Evolutionary conservation across 2,888 invertebrate genomes (phyloP).

Genomic region (Cinara cedri): DNA sequence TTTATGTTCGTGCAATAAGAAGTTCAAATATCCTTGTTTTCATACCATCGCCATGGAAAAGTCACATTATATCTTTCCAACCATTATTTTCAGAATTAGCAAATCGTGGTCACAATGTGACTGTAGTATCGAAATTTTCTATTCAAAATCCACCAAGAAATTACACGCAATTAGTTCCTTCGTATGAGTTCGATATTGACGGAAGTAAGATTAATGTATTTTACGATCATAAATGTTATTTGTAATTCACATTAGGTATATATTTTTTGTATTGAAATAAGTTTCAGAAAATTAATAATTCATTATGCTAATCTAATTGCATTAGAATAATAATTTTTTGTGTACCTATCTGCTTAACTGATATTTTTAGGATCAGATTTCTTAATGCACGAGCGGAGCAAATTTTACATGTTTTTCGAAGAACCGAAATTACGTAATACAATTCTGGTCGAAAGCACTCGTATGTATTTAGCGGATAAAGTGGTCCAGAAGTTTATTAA

Average conservation of each 20-base stretch:
- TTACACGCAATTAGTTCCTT: conserved; percentile 29
- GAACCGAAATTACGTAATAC: conserved; percentile 13
- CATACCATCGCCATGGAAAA: conserved; percentile 43
- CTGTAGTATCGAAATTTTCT: conserved; percentile 25
- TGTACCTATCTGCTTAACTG: not conserved
- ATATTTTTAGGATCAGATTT: conserved; percentile 26
- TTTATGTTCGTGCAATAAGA: conserved; percentile 7
- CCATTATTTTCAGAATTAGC: conserved; percentile 47
- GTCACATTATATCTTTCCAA: conserved; percentile 36
- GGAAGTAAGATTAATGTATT: conserved; percentile 20
- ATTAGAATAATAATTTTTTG: too few species aligned
- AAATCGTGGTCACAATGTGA: conserved; percentile 46
- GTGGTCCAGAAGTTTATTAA: conserved; percentile 31
- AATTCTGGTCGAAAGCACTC: not conserved
- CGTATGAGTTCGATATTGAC: conserved; percentile 1
- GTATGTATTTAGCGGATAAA: conserved; percentile 1
- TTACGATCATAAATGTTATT: not conserved
- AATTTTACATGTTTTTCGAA: not conserved
- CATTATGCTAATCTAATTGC: too few species aligned
- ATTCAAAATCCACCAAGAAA: conserved; percentile 29
- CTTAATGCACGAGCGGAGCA: not conserved
- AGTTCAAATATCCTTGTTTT: conserved; percentile 39
- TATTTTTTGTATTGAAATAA: too few species aligned
- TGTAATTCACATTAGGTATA: too few species aligned
- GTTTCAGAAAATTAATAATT: too few species aligned